Percentiles rank a stretch among this genome's conserved stretches.
These are phyloP conservation scores for Eristalinus sepulchralis DNA, from an alignment of 2,888 invertebrate genomes.

Conservation along the genomic window DNA sequence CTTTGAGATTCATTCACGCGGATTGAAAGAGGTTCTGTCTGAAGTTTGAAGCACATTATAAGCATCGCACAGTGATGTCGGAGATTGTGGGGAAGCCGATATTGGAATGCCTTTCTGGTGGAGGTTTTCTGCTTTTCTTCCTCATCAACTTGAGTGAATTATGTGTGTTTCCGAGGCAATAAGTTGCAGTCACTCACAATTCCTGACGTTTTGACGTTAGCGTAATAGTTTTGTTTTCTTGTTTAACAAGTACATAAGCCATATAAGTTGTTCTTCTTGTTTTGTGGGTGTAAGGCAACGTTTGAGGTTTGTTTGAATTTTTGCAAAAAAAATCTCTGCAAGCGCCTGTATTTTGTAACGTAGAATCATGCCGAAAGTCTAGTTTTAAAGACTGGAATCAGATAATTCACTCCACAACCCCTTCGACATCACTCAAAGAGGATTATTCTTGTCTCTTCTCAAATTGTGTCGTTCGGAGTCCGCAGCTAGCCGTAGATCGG, in stretches of 20 bases:
- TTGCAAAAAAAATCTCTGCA: too few relatives aligned
- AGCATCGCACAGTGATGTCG: neutral
- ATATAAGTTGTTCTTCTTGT: too few relatives aligned
- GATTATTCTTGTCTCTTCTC: too few relatives aligned
- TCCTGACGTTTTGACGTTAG: neutral
- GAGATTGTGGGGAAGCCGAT: neutral
- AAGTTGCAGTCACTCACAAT: neutral
- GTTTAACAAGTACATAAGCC: neutral
- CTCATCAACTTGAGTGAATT: neutral
- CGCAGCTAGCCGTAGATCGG: too few relatives aligned
- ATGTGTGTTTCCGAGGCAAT: neutral
- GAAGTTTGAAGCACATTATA: conserved; percentile 5
- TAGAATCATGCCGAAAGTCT: too few relatives aligned
- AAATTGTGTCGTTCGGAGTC: too few relatives aligned
- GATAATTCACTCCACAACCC: too few relatives aligned
- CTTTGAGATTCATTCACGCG: conserved; percentile 24
- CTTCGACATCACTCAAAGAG: too few relatives aligned
- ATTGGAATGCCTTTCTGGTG: neutral
- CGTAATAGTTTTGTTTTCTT: neutral
- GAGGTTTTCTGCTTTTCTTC: neutral
- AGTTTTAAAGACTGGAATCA: too few relatives aligned
- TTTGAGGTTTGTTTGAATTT: too few relatives aligned
- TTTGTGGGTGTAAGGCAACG: too few relatives aligned
- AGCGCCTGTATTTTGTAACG: too few relatives aligned
- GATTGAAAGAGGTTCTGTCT: conserved; percentile 6